Conservation (phyloP, 2,888 invertebrate genomes). For the Napeogenes sylphis region DNA sequence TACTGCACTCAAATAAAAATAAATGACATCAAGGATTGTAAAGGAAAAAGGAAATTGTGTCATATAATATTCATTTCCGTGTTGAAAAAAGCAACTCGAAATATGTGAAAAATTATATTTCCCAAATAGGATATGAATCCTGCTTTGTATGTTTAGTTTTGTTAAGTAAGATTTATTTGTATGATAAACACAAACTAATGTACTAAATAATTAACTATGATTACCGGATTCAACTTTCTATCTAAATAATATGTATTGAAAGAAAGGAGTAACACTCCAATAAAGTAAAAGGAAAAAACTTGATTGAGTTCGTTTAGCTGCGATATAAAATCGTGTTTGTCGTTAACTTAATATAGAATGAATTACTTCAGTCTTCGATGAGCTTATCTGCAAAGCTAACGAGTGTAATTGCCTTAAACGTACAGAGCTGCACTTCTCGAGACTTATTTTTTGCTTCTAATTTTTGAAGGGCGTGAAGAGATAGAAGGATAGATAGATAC, state of each 20-base stretch:
- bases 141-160: too few relatives aligned
- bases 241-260: not conserved
- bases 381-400: conserved; percentile 27
- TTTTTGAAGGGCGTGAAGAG: conserved; percentile 14
- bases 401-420: conserved; percentile 28
- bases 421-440: conserved; percentile 19
- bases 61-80: too few relatives aligned
- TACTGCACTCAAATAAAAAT: too few relatives aligned
- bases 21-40: too few relatives aligned
- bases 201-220: too few relatives aligned
- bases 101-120: too few relatives aligned
- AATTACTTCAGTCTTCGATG: conserved; percentile 15
- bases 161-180: too few relatives aligned
- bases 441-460: conserved; percentile 20
- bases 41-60: too few relatives aligned
- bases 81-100: too few relatives aligned
- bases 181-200: too few relatives aligned
- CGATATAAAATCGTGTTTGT: conserved; percentile 9
- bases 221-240: too few relatives aligned
- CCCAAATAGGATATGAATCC: too few relatives aligned
- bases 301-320: conserved; percentile 3
- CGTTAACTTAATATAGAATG: conserved; percentile 12
- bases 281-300: not conserved
- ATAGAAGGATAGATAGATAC: conserved; percentile 7
- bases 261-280: not conserved